Evolutionary conservation across 2,888 invertebrate species (phyloP).

Genomic region (Blera fallax): DNA sequence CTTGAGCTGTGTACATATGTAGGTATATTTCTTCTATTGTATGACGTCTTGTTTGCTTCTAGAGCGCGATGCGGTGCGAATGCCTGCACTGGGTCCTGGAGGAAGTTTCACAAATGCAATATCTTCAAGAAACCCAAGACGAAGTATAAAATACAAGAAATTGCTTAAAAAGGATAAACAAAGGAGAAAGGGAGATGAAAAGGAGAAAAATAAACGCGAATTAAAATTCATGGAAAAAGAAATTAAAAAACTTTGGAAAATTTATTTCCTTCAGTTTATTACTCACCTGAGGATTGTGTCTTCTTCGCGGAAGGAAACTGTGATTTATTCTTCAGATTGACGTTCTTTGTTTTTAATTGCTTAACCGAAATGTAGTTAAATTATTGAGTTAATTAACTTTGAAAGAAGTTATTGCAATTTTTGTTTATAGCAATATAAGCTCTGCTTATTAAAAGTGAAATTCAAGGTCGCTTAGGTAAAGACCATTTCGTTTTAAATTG

Average conservation of each 20-base stretch:
- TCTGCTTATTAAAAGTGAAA: background rate
- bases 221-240: slow-evolving; percentile 72
- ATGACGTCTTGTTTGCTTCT: slow-evolving; percentile 8
- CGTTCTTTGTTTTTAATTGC: slow-evolving; percentile 40
- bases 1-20: too few species aligned
- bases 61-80: background rate
- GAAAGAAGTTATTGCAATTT: background rate
- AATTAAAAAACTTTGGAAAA: slow-evolving; percentile 71
- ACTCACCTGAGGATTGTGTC: slow-evolving; percentile 70
- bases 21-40: background rate
- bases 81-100: slow-evolving; percentile 8
- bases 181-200: background rate
- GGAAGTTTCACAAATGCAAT: slow-evolving; percentile 52
- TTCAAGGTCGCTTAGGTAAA: background rate
- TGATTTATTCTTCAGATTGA: slow-evolving; percentile 57
- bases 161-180: slow-evolving; percentile 48
- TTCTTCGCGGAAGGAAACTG: slow-evolving; percentile 2
- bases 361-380: slow-evolving; percentile 43
- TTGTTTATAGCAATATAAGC: too few species aligned
- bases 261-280: slow-evolving; percentile 67
- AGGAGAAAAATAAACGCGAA: slow-evolving; percentile 25
- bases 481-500: too few species aligned
- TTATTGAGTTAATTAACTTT: slow-evolving; percentile 48
- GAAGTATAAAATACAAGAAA: background rate
- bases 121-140: slow-evolving; percentile 30